Evolutionary conservation across 2,797 vertebrate genomes (phyloP), one percentile per base, ranked within the genome.

Genomic region (Lepilemur septentrionalis): DNA sequence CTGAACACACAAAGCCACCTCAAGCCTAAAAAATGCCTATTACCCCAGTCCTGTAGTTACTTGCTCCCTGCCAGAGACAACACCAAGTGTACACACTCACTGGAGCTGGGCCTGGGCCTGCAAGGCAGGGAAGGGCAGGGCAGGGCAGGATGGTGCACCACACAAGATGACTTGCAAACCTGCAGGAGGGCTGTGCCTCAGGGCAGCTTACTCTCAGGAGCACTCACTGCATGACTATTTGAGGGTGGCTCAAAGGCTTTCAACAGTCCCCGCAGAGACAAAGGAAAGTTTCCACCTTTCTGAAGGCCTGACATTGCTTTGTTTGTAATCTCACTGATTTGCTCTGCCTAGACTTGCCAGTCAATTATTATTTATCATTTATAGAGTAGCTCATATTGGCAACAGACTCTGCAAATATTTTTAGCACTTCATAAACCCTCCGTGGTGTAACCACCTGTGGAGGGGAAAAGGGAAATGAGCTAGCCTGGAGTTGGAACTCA

Each of bases 341-440:
- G 20, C 55, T 83, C 86, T 92, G 95, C 84, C 67, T 79, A 82
- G 88, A 92, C 81, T 91, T 93, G 93, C 93, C 89, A 70, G n/a
- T 59, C 92, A 90, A 95, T 89, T 92, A 93, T 78, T 94, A 94
- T 81, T 95, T 96, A 96, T 87, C 76, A 55, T 97, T 85, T 92
- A 89, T 7, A 84, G 87, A 93, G 41, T 12, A 75, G 59, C 14
- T 96, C 59, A 32, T 52, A 38, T 28, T 89, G 90, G 90, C 61
- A 65, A 82, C n/a, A 28, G 15, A 87, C 9, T 70, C 79, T 52
- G 83, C 50, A 89, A 43, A 59, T 67, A 89, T 76, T 80, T 73
- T 83, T 46, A 91, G 79, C 43, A 32, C n/a, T 88, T 81, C 81
- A 30, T 15, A 67, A 67, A 75, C 43, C 48, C 46, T 75, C 43